Base-by-base conservation (phyloP, 2,113 vertebrate species). In the Hiodon tergisus region DNA sequence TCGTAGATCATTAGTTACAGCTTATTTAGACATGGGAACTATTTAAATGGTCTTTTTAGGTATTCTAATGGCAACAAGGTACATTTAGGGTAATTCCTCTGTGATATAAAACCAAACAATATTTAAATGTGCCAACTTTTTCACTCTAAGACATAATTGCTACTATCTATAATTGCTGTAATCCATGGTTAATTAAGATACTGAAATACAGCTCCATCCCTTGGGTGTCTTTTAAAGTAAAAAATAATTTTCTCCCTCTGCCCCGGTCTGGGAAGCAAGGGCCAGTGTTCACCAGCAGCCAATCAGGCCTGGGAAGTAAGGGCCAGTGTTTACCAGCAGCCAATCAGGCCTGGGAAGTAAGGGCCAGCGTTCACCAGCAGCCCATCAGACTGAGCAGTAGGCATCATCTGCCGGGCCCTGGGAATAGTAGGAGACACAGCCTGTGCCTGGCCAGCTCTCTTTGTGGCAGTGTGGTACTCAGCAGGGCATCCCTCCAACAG, bases 101-200 rank as follows among this genome's bases (percentile, higher is more conserved):
- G 74, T 58, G 74, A 9, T 14, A 47, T 17, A 14, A 51, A 60
- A 60, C 14, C 52, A 46, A 6, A 65, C 50, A 73, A n/a, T 9
- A 52, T 52, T 53, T n/a, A 50, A 58, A 67, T 2, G 11, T n/a
- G 17, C 52, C 6, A 31, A 31, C 8, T 67, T 55, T 57, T 48
- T 67, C 31, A 52, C 31, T 31, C 31, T 11, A 58, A 61, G 46
- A 4, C 55, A 59, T 58, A 50, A 67, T 58, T 66, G 13, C 60
- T 65, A 13, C 10, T 31, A 31, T 31, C 31, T 31, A 31, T 31
- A 31, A 31, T 31, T 31, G 31, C 31, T 31, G 31, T 31, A 31
- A 31, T 31, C 48, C 66, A 69, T 31, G 60, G n/a, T 69, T 53
- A 68, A 61, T 67, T 67, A 59, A 67, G 54, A 53, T 60, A 31